Percentiles rank a stretch among this genome's conserved stretches.
These are phyloP conservation scores for Gymnarchus niloticus DNA, from an alignment of 2,113 vertebrate species.

Conservation along the genomic window DNA sequence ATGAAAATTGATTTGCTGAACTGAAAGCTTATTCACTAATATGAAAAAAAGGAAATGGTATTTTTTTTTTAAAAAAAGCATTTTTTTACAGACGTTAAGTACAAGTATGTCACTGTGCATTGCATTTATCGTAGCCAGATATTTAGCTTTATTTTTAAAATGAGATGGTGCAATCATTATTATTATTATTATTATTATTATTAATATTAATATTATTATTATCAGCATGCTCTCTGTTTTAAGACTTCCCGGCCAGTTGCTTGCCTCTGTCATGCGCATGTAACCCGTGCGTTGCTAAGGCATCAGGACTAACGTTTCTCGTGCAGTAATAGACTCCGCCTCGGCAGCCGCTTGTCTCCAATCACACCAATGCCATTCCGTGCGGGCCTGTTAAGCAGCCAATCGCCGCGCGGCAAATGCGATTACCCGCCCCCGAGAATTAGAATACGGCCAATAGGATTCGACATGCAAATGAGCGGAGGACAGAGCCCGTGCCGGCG, in stretches of 20 bases:
- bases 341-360: background rate
- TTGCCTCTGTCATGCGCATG: background rate
- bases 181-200: background rate
- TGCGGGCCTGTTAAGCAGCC: background rate
- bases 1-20: background rate
- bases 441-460: conserved; percentile 12
- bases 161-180: background rate
- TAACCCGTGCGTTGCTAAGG: background rate
- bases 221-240: background rate
- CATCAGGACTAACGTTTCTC: background rate
- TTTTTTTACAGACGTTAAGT: background rate
- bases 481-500: background rate
- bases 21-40: background rate
- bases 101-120: background rate
- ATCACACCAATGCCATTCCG: background rate
- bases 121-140: background rate
- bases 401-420: background rate
- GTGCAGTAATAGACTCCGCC: conserved; percentile 1
- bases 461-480: background rate
- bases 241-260: background rate
- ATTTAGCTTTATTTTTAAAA: background rate
- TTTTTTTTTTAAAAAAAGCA: background rate
- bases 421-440: background rate
- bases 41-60: background rate
- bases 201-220: background rate